These are phyloP conservation scores for Plusia festucae DNA, from an alignment of 2,888 invertebrate species.

Conservation along the genomic window DNA sequence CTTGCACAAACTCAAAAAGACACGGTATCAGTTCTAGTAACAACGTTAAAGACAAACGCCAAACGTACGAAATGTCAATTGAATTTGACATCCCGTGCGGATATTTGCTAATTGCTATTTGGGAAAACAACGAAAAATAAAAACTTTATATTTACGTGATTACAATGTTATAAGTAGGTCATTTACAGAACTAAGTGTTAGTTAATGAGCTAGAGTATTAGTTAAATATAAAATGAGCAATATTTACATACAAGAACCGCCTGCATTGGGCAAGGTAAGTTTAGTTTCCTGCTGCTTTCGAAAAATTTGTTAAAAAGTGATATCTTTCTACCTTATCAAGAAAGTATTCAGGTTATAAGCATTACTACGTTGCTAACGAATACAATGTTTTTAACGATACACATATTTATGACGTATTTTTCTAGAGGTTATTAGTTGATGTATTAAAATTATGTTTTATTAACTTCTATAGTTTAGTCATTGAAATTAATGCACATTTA, in stretches of 20 bases:
- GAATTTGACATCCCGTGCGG: conserved; percentile 22
- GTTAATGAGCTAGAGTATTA: conserved; percentile 21
- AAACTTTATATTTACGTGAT: conserved; percentile 7
- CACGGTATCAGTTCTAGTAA: neutral
- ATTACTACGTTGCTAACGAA: neutral
- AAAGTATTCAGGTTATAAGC: neutral
- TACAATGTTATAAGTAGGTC: conserved; percentile 5
- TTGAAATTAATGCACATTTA: too few relatives aligned
- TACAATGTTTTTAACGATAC: neutral
- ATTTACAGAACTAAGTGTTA: conserved; percentile 8
- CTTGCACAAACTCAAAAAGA: conserved; percentile 12
- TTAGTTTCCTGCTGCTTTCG: neutral
- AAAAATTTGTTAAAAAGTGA: neutral
- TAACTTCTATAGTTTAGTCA: neutral
- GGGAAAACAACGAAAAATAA: neutral
- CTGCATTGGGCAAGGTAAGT: conserved; percentile 97
- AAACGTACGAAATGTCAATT: conserved; percentile 25
- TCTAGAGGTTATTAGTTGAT: neutral
- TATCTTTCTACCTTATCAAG: neutral
- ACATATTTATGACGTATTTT: conserved; percentile 4
- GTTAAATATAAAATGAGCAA: conserved; percentile 94
- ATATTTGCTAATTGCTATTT: too few relatives aligned
- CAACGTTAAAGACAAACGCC: neutral
- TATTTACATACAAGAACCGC: conserved; percentile 99
- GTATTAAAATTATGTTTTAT: neutral